phyloP scores from a whole-genome alignment of 2,113 vertebrate species.

The Poecilia latipinna region DNA sequence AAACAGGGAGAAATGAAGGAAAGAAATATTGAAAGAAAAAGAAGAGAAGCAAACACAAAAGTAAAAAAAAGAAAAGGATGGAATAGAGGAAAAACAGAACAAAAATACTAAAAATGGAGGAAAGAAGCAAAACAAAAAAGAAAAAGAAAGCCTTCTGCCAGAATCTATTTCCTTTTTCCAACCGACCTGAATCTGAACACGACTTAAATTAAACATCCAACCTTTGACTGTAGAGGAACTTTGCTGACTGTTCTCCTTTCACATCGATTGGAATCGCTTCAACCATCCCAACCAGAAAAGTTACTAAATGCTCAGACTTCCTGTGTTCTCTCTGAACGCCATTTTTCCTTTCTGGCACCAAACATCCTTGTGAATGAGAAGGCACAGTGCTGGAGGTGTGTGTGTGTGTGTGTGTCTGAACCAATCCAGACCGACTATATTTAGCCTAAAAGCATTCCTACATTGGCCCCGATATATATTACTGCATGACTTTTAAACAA shows the following conservation, averaged over 20 bases:
- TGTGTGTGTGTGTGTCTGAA: not conserved
- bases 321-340: not conserved
- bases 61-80: too few species aligned
- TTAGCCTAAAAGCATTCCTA: conserved; percentile 55
- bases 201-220: not conserved
- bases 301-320: not conserved
- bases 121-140: too few species aligned
- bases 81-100: too few species aligned
- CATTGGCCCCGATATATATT: conserved; percentile 38
- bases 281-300: not conserved
- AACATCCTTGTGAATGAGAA: conserved; percentile 45
- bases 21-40: too few species aligned
- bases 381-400: conserved; percentile 43
- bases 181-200: not conserved
- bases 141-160: too few species aligned
- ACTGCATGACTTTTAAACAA: conserved; percentile 61
- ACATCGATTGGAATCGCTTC: not conserved
- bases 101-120: too few species aligned
- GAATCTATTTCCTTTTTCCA: not conserved
- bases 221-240: too few species aligned
- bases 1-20: too few species aligned
- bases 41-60: too few species aligned
- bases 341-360: conserved; percentile 19
- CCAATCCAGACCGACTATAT: conserved; percentile 49
- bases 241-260: too few species aligned